Base-by-base conservation (phyloP, 2,797 vertebrate species). In the Poecile montanus region DNA sequence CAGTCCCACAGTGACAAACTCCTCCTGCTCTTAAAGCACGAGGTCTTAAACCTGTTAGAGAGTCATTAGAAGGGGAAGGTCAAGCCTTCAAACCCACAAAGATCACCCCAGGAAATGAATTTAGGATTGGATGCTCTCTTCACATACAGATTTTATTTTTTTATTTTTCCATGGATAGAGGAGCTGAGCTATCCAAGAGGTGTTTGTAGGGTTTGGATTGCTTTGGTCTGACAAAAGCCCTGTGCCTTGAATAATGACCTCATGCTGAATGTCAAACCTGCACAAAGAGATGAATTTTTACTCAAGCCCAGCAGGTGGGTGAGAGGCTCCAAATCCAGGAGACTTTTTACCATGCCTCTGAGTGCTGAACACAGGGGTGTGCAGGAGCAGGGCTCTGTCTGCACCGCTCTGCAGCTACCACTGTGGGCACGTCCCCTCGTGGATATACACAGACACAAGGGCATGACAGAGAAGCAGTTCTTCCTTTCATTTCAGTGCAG, bases 111-210 rank as follows among this genome's bases (percentile, higher is more conserved):
- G 47, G 56, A 93, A 68, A 72, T 17, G 0, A 60, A 32, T 5
- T 78, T 42, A 42, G 38, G 34, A 38, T 45, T 58, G 76, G n/a
- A 54, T 87, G 13, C 16, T 40, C 40, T 66, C 26, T 50, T 88
- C 25, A n/a, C 8, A 51, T 27, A 42, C 0, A 0, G 30, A 25
- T 82, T 65, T 58, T 17, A 11, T 8, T 50, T 34, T 56, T 10
- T 2, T 18, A 19, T 57, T 45, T 30, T 50, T 42, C 19, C 13
- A n/a, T 4, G 23, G 30, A 7, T 42, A 70, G 60, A 62, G 23
- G 12, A 60, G 66, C 62, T 88, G 75, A 70, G 25, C 21, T 54
- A 47, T 44, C 30, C 27, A 61, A 66, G 63, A 77, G 29, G 38
- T n/a, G 18, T 60, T 65, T 79, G 25, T 20, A 65, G 61, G 18